Evolutionary conservation across 2,888 invertebrate species (phyloP), one percentile per base, ranked within the genome.

Genomic region (Allygus modestus): DNA sequence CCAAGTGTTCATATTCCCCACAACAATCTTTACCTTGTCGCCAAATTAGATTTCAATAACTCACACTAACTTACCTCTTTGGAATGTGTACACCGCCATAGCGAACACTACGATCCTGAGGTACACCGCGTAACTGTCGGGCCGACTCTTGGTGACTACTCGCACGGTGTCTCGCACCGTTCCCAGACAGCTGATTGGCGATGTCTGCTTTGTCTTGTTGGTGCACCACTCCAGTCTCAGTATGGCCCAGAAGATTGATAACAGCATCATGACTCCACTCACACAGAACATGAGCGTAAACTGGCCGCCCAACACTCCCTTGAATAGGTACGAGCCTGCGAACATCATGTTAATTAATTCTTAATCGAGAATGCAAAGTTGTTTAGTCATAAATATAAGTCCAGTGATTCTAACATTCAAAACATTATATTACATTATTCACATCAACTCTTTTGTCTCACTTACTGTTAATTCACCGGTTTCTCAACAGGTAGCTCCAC

Each of bases 61-160:
- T n/a, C n/a, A n/a, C n/a, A n/a, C n/a, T n/a, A n/a, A 37, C 12
- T 65, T 87, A 93, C 93, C 93, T 89, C 96, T 92, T 90, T 96
- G 96, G 89, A 96, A 96, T 77, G 96, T 95, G 88, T 96, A 97
- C 79, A 96, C 91, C 0, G 93, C 94, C 96, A 96, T 96, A 23
- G 94, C 93, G 12, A 94, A 88, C 15, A 97, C 92, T n/a, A 96
- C 90, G 51, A 96, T 91, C 90, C 94, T 92, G 1, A 97, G 90
- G 87, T 94, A 95, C 43, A 92, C 88, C 86, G 95, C 92, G 12
- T 93, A 91, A 85, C 93, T 92, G 5, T 92, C 91, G 0, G 91
- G 88, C 15, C 97, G 91, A 71, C 90, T 91, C 88, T 93, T 95
- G 0, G 92, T 90, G 4, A 96, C 88, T 0, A 95, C 94, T 15